Evolutionary conservation across 2,797 vertebrate genomes (phyloP).

Genomic region (Nannoperca australis): DNA sequence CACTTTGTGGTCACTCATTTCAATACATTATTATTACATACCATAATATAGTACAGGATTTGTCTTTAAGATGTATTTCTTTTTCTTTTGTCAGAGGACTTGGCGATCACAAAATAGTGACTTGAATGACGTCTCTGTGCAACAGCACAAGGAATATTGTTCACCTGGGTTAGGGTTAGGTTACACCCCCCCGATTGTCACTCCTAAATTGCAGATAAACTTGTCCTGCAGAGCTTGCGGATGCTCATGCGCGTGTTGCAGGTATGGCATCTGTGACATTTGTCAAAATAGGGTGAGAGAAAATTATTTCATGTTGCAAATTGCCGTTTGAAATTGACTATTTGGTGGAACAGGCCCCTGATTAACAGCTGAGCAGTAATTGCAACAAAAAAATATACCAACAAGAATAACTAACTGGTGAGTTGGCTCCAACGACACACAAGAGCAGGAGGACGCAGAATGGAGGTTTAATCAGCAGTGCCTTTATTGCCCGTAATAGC

Average conservation of each 20-base stretch:
- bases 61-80: slow-evolving; percentile 5
- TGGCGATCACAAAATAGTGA: slow-evolving; percentile 8
- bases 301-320: background rate
- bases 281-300: background rate
- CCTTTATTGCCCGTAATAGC: background rate
- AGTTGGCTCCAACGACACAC: background rate
- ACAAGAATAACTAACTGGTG: background rate
- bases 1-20: background rate
- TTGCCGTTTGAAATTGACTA: background rate
- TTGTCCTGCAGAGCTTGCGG: background rate
- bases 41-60: background rate
- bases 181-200: background rate
- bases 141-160: background rate
- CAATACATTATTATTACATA: background rate
- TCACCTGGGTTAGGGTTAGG: background rate
- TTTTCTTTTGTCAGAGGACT: slow-evolving; percentile 10
- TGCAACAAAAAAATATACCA: background rate
- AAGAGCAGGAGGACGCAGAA: background rate
- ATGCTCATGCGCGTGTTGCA: background rate
- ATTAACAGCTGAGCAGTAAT: background rate
- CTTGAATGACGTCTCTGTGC: slow-evolving; percentile 12
- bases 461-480: background rate
- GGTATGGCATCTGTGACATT: background rate
- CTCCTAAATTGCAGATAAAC: background rate
- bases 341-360: background rate